phyloP scores from a whole-genome alignment of 2,113 vertebrate genomes.

The Ranitomeya variabilis region DNA sequence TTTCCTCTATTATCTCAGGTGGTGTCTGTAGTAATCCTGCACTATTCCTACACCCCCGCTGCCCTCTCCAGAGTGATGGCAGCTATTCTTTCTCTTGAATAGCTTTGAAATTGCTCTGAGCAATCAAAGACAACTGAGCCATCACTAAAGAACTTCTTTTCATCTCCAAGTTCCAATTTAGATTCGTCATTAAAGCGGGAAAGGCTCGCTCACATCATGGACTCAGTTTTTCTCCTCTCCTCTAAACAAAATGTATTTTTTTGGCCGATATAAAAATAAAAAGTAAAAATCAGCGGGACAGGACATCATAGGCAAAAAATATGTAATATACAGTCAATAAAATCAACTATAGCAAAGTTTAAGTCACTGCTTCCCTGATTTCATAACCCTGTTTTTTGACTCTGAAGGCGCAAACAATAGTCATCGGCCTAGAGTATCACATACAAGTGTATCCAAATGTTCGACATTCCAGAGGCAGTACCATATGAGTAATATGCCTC shows the following conservation, averaged over 20 bases:
- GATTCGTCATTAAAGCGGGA: conserved; percentile 82
- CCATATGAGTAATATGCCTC: neutral
- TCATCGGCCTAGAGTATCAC: neutral
- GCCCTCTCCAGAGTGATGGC: conserved; percentile 69
- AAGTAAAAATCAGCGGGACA: too few species aligned
- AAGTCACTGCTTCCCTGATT: neutral
- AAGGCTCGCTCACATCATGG: conserved; percentile 72
- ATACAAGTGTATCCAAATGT: neutral
- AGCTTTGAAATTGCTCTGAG: conserved; percentile 80
- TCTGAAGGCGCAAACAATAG: neutral
- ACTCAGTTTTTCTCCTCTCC: conserved; percentile 61
- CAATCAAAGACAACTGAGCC: conserved; percentile 82
- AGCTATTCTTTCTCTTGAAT: conserved; percentile 76
- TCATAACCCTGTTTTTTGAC: conserved; percentile 5
- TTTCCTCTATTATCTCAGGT: conserved; percentile 52
- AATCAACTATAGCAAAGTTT: neutral
- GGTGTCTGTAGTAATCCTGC: conserved; percentile 47
- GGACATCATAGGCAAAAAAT: neutral
- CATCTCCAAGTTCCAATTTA: conserved; percentile 82
- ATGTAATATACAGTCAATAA: neutral
- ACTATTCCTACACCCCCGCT: conserved; percentile 53
- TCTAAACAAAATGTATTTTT: conserved; percentile 48
- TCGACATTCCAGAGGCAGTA: neutral
- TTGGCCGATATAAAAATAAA: neutral
- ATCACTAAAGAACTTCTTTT: conserved; percentile 83